phyloP scores from a whole-genome alignment of 2,888 invertebrate genomes.

The Watsonalla binaria region DNA sequence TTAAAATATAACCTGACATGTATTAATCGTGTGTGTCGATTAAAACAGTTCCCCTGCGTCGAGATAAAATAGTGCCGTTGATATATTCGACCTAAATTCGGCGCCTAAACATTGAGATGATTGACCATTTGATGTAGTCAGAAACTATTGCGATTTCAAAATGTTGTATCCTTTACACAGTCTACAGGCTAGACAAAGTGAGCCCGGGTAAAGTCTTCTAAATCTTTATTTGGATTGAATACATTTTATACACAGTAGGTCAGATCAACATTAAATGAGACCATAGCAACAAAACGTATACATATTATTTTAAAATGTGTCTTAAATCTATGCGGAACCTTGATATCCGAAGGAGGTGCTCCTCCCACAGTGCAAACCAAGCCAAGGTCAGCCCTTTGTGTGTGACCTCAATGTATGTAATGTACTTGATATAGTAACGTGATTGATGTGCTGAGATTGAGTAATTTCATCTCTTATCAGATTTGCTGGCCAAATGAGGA shows the following conservation, averaged over 20 bases:
- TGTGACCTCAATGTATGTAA: constrained; percentile 68
- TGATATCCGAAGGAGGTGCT: constrained; percentile 29
- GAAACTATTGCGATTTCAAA: constrained; percentile 52
- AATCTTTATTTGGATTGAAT: too few species aligned
- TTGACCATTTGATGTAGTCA: constrained; percentile 66
- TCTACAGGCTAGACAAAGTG: background rate
- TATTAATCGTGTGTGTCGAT: constrained; percentile 10
- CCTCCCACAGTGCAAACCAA: constrained; percentile 57
- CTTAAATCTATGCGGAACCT: background rate
- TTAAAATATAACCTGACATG: constrained; percentile 12
- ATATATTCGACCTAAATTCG: constrained; percentile 61
- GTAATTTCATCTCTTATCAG: constrained; percentile 44
- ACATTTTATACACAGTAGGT: too few species aligned
- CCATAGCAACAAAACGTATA: too few species aligned
- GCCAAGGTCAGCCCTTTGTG: constrained; percentile 71
- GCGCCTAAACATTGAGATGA: constrained; percentile 51
- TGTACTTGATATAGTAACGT: constrained; percentile 75
- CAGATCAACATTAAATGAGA: too few species aligned
- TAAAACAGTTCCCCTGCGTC: constrained; percentile 21
- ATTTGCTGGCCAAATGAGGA: constrained; percentile 46
- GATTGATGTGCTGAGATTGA: constrained; percentile 44
- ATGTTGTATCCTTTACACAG: constrained; percentile 14
- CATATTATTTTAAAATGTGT: background rate
- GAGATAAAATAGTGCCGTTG: constrained; percentile 45
- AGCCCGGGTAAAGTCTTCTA: too few species aligned